Evolutionary conservation across 2,888 invertebrate species (phyloP).

Genomic region (Sipunculus nudus): DNA sequence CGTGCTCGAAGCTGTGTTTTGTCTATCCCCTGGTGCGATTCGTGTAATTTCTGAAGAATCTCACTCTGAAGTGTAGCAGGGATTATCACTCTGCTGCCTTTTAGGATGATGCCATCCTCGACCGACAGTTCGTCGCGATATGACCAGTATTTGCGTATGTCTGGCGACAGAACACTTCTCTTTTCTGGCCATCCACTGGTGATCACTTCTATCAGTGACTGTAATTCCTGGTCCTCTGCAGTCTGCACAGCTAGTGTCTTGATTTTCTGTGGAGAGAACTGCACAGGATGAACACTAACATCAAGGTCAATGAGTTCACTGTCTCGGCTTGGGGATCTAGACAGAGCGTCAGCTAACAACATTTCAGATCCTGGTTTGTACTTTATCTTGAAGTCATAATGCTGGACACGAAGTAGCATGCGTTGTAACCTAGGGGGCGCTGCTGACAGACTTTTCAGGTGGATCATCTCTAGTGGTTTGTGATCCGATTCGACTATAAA

Average conservation of each 20-base stretch:
- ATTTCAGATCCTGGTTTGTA: slow-evolving; percentile 28
- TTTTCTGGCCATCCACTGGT: too few relatives aligned
- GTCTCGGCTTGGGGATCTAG: too few relatives aligned
- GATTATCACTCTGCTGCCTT: slow-evolving; percentile 22
- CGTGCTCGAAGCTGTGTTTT: slow-evolving; percentile 21
- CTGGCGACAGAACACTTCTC: slow-evolving; percentile 13
- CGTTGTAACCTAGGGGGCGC: slow-evolving; percentile 26
- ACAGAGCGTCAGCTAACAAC: slow-evolving; percentile 34
- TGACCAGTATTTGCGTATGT: slow-evolving; percentile 17
- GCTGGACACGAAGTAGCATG: slow-evolving; percentile 29
- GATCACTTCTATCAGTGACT: slow-evolving; percentile 14
- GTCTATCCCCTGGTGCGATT: slow-evolving; percentile 12
- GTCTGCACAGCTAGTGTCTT: slow-evolving; percentile 4
- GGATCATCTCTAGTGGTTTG: slow-evolving; percentile 30
- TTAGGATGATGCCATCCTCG: slow-evolving; percentile 27
- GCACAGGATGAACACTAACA: slow-evolving; percentile 13
- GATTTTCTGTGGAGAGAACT: slow-evolving; percentile 1
- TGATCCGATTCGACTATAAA: slow-evolving; percentile 24
- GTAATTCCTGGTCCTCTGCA: slow-evolving; percentile 9
- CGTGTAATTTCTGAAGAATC: slow-evolving; percentile 21
- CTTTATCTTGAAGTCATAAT: slow-evolving; percentile 24
- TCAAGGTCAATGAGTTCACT: slow-evolving; percentile 23
- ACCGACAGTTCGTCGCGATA: slow-evolving; percentile 21
- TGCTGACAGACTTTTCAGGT: slow-evolving; percentile 23
- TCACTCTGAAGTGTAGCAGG: slow-evolving; percentile 11